phyloP scores from a whole-genome alignment of 2,888 invertebrate genomes.

The Panzeria rudis region DNA sequence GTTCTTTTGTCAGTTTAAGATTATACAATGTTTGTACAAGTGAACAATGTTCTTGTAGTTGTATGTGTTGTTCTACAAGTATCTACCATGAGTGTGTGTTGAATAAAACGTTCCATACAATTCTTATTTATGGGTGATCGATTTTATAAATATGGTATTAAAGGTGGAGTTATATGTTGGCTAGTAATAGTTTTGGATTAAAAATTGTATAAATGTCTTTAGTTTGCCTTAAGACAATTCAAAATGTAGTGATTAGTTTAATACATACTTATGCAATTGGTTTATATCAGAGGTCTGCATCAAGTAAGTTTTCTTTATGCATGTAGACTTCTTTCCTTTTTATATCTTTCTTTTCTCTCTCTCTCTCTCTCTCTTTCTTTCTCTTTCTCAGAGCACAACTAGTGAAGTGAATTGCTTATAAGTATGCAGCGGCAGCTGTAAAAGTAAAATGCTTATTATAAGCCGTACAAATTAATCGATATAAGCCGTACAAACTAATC shows the following conservation, averaged over 20 bases:
- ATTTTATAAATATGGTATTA: conserved; percentile 61
- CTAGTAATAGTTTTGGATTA: conserved; percentile 16
- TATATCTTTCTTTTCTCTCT: too few relatives aligned
- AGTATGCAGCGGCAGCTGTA: too few relatives aligned
- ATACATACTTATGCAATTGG: background rate
- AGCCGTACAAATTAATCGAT: too few relatives aligned
- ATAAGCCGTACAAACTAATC: too few relatives aligned
- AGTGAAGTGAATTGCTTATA: too few relatives aligned
- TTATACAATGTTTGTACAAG: conserved; percentile 6
- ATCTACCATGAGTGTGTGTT: background rate
- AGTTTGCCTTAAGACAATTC: background rate
- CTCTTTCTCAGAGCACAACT: too few relatives aligned
- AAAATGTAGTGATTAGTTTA: background rate
- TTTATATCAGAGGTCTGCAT: too few relatives aligned
- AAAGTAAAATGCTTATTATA: too few relatives aligned
- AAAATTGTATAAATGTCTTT: background rate
- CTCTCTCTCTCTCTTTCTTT: too few relatives aligned
- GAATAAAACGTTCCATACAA: conserved; percentile 17
- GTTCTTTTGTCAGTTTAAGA: background rate
- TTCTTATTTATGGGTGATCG: conserved; percentile 67
- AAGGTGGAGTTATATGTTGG: conserved; percentile 62
- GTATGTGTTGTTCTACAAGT: conserved; percentile 3
- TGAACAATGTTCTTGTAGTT: background rate
- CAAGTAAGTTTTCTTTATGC: too few relatives aligned
- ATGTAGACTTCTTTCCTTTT: too few relatives aligned